Conservation (phyloP, 1,140 invertebrate genomes). For the Eriocheir sinensis region DNA sequence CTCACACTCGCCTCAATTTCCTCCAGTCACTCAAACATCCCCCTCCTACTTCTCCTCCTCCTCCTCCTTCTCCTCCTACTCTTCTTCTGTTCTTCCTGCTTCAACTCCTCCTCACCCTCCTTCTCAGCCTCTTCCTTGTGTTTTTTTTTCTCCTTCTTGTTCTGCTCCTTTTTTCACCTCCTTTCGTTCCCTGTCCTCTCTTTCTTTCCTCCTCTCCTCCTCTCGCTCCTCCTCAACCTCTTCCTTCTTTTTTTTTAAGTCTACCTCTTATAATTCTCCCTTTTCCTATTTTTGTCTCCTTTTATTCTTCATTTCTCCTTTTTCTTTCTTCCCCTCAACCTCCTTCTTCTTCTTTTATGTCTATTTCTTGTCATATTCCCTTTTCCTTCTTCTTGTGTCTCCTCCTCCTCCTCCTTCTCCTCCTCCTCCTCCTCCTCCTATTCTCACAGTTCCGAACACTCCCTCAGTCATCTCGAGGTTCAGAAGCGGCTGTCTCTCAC, state of each 20-base stretch:
- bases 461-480: neutral
- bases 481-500: neutral
- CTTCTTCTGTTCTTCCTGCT: neutral
- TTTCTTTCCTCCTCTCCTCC: neutral
- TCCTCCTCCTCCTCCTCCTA: too few relatives aligned
- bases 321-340: too few relatives aligned
- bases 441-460: neutral
- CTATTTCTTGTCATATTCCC: too few relatives aligned
- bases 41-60: neutral
- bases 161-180: too few relatives aligned
- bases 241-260: too few relatives aligned
- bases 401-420: neutral
- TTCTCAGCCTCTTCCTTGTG: too few relatives aligned
- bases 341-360: too few relatives aligned
- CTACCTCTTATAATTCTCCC: too few relatives aligned
- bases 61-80: neutral
- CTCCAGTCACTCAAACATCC: neutral
- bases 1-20: neutral
- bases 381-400: neutral
- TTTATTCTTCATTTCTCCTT: neutral
- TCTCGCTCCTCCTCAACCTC: too few relatives aligned
- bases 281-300: neutral
- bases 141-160: too few relatives aligned
- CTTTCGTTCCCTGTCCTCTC: too few relatives aligned
- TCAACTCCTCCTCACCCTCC: neutral